A percentile compares a stretch with the other conserved stretches of the same genome.
phyloP scores from a whole-genome alignment of 2,113 vertebrate genomes.

The Pelvicachromis taeniatus region DNA sequence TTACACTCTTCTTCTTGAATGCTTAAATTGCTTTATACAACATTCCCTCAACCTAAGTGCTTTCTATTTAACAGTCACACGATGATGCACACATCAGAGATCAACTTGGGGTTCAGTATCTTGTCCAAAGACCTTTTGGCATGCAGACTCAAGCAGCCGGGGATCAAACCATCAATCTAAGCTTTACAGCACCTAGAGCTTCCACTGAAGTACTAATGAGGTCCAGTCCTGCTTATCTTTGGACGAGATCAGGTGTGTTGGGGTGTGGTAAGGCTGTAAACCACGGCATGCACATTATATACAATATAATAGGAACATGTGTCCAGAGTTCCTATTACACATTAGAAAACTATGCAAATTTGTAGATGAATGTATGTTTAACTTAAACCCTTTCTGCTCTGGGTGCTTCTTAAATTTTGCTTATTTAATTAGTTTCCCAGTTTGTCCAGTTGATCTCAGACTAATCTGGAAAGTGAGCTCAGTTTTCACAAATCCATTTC shows the following conservation, averaged over 20 bases:
- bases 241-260: not conserved
- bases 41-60: not conserved
- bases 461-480: not conserved
- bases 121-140: not conserved
- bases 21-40: not conserved
- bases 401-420: not conserved
- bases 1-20: not conserved
- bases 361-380: not conserved
- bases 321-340: not conserved
- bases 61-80: not conserved
- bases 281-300: not conserved
- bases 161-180: not conserved
- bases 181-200: not conserved
- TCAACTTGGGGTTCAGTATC: not conserved
- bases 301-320: too few species aligned
- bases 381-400: not conserved
- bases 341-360: not conserved
- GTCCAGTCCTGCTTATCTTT: not conserved
- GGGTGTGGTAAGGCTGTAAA: not conserved
- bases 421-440: not conserved
- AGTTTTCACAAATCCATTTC: not conserved
- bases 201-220: not conserved
- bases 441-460: not conserved
- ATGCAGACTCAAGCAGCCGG: not conserved
- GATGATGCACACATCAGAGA: accelerated